Base-by-base conservation (phyloP, 1,140 invertebrate species). In the Triops cancriformis region DNA sequence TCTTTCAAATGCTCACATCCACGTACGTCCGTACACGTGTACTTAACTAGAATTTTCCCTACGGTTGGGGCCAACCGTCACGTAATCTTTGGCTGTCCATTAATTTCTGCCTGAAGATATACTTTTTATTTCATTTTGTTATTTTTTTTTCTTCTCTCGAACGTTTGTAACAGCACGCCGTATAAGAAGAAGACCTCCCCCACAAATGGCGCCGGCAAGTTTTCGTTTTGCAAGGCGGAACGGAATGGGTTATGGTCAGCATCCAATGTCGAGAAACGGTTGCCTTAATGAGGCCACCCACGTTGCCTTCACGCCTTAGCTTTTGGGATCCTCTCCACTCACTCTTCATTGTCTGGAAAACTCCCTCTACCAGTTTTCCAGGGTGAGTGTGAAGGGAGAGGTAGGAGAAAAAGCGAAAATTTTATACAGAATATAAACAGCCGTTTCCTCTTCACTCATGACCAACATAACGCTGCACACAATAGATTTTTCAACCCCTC, bases 251-350 rank as follows among this genome's bases (percentile, higher is more conserved):
- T 64, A 64, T 64, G n/a, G 51, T 64, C 51, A 9, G 51, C 51
- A 18, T 64, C 51, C 51, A 64, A 64, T 64, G 51, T 18, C 51
- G 51, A 23, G 51, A 64, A 64, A 64, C 51, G 51, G 51, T 37
- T 64, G 51, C 51, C 51, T 64, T 64, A 64, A 64, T 64, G 51
- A 64, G 51, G 51, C 51, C 51, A 64, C 51, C 51, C 51, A 64
- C 51, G 51, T 64, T 64, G 51, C 51, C 51, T n/a, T 64, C n/a
- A 64, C 51, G 51, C 51, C 51, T 64, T 23, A 14, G 51, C 31
- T 37, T 7, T 37, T 7, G 31, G 31, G 31, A 37, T 37, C 31
- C 7, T 37, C 31, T 64, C 18, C 18, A 64, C 23, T 23, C 23
- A 5, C 51, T 23, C 51, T 64, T 23, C 51, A 64, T 64, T 64